These are phyloP conservation scores for Brachyistius frenatus DNA, from an alignment of 2,113 vertebrate species.

Conservation along the genomic window DNA sequence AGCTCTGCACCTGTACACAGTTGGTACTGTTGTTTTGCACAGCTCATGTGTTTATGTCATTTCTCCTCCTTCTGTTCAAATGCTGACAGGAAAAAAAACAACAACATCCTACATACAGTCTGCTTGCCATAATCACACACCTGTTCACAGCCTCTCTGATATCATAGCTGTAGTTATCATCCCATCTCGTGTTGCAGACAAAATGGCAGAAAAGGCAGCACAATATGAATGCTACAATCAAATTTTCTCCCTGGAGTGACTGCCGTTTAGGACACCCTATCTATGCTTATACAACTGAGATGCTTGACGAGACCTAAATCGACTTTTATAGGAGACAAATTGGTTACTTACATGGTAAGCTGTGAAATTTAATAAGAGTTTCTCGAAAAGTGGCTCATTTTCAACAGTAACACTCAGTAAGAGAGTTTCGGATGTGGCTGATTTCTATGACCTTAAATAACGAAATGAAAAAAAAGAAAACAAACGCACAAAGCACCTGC, in stretches of 20 bases:
- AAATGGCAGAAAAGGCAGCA: conserved; percentile 40
- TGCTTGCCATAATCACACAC: conserved; percentile 72
- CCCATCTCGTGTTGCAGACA: conserved; percentile 53
- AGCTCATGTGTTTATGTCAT: conserved; percentile 70
- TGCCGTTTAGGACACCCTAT: conserved; percentile 56
- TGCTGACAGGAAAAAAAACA: conserved; percentile 5
- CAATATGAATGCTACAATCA: conserved; percentile 22
- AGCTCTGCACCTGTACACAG: conserved; percentile 63
- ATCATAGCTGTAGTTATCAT: conserved; percentile 67
- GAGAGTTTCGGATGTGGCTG: neutral
- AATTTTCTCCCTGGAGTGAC: conserved; percentile 34
- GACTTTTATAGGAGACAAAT: conserved; percentile 48
- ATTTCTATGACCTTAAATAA: neutral
- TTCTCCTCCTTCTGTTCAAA: conserved; percentile 66
- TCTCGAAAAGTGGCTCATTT: conserved; percentile 7
- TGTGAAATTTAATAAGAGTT: conserved; percentile 10
- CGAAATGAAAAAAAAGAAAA: neutral
- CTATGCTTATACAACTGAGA: conserved; percentile 34
- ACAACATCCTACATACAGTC: conserved; percentile 63
- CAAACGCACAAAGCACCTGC: neutral
- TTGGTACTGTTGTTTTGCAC: conserved; percentile 62
- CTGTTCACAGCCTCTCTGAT: conserved; percentile 69
- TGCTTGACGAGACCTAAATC: conserved; percentile 48
- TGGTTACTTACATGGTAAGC: conserved; percentile 40
- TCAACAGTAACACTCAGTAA: neutral